phyloP scores from a whole-genome alignment of 2,797 vertebrate genomes.

The Diglossa cyanea region DNA sequence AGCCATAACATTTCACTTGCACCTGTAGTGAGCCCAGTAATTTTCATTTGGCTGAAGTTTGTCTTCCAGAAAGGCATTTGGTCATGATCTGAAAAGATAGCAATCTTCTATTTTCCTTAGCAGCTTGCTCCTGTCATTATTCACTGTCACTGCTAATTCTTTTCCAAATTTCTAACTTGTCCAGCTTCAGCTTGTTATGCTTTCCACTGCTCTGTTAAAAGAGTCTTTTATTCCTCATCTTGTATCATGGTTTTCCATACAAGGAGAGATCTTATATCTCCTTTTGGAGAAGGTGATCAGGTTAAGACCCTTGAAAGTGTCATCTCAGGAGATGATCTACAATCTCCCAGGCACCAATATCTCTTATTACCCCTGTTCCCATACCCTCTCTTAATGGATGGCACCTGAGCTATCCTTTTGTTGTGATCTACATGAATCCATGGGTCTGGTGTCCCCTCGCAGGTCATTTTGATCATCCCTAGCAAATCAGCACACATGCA shows the following conservation, averaged over 20 bases:
- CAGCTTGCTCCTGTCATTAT: conserved; percentile 7
- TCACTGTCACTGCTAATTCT: conserved; percentile 7
- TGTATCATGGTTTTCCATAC: neutral
- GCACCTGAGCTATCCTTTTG: neutral
- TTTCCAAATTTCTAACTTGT: conserved; percentile 2
- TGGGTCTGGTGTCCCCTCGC: fast-evolving
- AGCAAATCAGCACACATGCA: neutral
- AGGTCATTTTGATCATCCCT: neutral
- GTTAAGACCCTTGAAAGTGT: neutral
- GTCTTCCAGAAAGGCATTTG: conserved; percentile 22
- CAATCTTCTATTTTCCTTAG: neutral
- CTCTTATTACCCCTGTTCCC: neutral
- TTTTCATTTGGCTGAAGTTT: neutral
- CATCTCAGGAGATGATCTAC: neutral
- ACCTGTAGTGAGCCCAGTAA: conserved; percentile 2
- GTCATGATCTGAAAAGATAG: conserved; percentile 26
- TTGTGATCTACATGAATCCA: neutral
- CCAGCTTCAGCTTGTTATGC: neutral
- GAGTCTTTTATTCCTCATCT: neutral
- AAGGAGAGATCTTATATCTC: neutral
- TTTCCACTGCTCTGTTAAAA: neutral
- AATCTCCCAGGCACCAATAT: neutral
- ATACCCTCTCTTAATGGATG: neutral
- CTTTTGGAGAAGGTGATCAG: neutral
- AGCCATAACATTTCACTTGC: neutral